Evolutionary conservation across 92 coral and sea anemone genomes (phyloP).

Genomic region (Porites rus): DNA sequence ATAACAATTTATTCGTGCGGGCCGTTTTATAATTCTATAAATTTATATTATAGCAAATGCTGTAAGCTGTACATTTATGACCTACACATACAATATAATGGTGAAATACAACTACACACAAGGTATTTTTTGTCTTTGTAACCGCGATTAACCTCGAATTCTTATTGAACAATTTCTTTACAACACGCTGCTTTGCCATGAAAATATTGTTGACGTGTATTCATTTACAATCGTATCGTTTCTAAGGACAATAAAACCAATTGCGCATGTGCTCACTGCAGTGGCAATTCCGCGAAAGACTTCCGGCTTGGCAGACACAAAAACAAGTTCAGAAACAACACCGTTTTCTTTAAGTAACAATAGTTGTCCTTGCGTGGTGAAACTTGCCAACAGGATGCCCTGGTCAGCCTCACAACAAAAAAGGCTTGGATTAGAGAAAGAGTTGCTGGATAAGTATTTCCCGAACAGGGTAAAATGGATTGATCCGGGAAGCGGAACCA

Average conservation of each 20-base stretch:
- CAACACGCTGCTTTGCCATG: background rate
- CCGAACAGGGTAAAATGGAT: slow-evolving; percentile 74
- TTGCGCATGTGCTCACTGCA: background rate
- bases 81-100: too few relatives aligned
- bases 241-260: background rate
- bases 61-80: too few relatives aligned
- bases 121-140: too few relatives aligned
- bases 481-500: slow-evolving; percentile 66
- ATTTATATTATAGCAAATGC: too few relatives aligned
- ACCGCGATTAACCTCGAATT: too few relatives aligned
- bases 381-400: slow-evolving; percentile 51
- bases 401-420: slow-evolving; percentile 74
- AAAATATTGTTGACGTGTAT: background rate
- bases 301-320: background rate
- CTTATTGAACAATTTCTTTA: too few relatives aligned
- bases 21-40: too few relatives aligned
- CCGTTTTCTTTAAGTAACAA: too few relatives aligned
- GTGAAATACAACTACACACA: too few relatives aligned
- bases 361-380: background rate
- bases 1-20: too few relatives aligned
- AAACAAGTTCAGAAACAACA: too few relatives aligned
- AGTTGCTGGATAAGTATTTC: slow-evolving; percentile 54
- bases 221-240: background rate
- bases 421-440: slow-evolving; percentile 71
- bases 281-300: background rate